phyloP scores from a whole-genome alignment of 1,140 invertebrate genomes.

The Drosophila busckii region DNA sequence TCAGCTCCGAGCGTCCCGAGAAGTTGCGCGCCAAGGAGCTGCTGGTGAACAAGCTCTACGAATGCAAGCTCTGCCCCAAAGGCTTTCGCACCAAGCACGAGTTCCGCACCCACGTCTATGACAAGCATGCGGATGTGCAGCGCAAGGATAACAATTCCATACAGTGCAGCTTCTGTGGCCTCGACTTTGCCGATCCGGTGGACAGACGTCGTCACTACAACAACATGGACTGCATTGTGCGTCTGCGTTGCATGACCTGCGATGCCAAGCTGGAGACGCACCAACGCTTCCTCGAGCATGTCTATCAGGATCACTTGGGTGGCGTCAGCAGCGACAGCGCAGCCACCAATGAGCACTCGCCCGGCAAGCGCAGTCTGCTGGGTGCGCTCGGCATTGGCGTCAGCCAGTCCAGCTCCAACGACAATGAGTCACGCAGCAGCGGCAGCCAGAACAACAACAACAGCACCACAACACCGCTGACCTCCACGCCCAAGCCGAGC shows the following conservation, averaged over 20 bases:
- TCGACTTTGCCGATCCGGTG: slow-evolving; percentile 72
- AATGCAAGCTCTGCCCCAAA: slow-evolving; percentile 74
- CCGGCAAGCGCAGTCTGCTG: slow-evolving; percentile 51
- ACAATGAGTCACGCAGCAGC: slow-evolving; percentile 67
- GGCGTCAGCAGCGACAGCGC: slow-evolving; percentile 64
- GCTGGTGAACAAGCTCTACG: slow-evolving; percentile 75
- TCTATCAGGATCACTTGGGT: slow-evolving; percentile 74
- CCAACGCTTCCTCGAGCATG: slow-evolving; percentile 75
- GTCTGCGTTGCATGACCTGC: slow-evolving; percentile 75
- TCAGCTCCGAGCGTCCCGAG: slow-evolving; percentile 45
- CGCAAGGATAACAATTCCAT: slow-evolving; percentile 67
- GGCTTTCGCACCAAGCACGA: slow-evolving; percentile 76
- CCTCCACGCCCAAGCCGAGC: slow-evolving; percentile 27
- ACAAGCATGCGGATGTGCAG: slow-evolving; percentile 74
- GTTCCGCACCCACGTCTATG: slow-evolving; percentile 77
- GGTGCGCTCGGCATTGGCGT: slow-evolving; percentile 58
- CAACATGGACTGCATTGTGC: slow-evolving; percentile 78
- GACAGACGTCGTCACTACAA: slow-evolving; percentile 76
- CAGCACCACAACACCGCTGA: slow-evolving; percentile 6
- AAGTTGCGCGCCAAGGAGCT: slow-evolving; percentile 74
- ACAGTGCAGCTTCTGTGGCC: slow-evolving; percentile 71
- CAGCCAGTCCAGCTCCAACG: slow-evolving; percentile 41
- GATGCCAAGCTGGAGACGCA: slow-evolving; percentile 74
- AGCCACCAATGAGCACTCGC: slow-evolving; percentile 56
- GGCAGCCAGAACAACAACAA: slow-evolving; percentile 16